Percentiles rank a stretch among this genome's conserved stretches.
Evolutionary conservation across 2,113 vertebrate species (phyloP).

Genomic region (Gila orcuttii): DNA sequence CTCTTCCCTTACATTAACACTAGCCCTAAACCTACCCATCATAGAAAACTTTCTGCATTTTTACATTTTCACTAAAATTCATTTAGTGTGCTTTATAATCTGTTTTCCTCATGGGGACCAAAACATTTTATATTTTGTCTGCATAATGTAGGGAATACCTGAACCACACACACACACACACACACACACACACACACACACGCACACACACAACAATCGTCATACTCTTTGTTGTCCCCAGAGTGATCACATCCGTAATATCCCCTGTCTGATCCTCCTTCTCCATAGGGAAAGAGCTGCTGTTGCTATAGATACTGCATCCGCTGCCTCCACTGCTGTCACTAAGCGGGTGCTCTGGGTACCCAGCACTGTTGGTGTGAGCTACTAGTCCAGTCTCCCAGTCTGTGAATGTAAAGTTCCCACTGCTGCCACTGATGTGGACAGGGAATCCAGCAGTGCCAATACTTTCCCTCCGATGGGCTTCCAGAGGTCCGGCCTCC

Average conservation of each 20-base stretch:
- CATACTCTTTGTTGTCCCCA: constrained; percentile 64
- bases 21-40: too few relatives aligned
- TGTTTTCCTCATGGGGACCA: too few relatives aligned
- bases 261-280: constrained; percentile 64
- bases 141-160: too few relatives aligned
- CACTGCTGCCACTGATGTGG: constrained; percentile 17
- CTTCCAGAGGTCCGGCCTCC: constrained; percentile 61
- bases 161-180: background rate
- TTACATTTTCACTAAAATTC: too few relatives aligned
- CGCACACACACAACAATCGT: constrained; percentile 25
- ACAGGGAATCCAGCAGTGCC: constrained; percentile 53
- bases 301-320: constrained; percentile 58
- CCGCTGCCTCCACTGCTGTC: constrained; percentile 49
- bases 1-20: too few relatives aligned
- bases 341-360: constrained; percentile 46
- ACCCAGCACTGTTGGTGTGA: constrained; percentile 48
- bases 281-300: constrained; percentile 69
- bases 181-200: background rate
- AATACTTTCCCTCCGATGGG: constrained; percentile 36
- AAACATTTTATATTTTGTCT: too few relatives aligned
- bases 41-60: too few relatives aligned
- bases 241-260: constrained; percentile 49
- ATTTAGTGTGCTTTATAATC: too few relatives aligned
- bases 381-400: constrained; percentile 50
- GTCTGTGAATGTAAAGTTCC: constrained; percentile 49